phyloP scores from a whole-genome alignment of 2,888 invertebrate genomes.

The Thymelicus sylvestris region DNA sequence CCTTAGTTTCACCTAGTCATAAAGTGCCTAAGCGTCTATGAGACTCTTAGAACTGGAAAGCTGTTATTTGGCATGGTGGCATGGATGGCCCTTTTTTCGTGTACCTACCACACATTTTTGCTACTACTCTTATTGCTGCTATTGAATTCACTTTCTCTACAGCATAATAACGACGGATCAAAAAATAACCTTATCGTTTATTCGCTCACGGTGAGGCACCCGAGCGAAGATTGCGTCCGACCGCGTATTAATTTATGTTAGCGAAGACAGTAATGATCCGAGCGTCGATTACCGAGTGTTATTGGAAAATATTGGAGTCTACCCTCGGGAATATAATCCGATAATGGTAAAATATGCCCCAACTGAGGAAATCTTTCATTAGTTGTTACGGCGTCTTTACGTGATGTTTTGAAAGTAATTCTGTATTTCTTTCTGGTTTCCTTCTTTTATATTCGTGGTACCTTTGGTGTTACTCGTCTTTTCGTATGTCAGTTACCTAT shows the following conservation, averaged over 20 bases:
- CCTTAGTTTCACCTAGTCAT: too few relatives aligned
- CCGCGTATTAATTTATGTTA: constrained; percentile 79
- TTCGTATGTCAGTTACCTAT: too few relatives aligned
- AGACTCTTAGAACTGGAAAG: too few relatives aligned
- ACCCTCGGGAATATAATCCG: constrained; percentile 37
- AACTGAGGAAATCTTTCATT: constrained; percentile 32
- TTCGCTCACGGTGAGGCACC: not conserved
- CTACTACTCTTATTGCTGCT: too few relatives aligned
- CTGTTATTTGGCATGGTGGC: too few relatives aligned
- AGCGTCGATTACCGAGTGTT: constrained; percentile 71
- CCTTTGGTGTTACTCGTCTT: too few relatives aligned
- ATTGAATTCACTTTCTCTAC: too few relatives aligned
- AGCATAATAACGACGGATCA: too few relatives aligned
- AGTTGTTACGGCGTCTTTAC: constrained; percentile 10
- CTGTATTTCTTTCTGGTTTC: not conserved
- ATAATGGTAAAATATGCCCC: constrained; percentile 49
- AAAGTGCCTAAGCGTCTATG: too few relatives aligned
- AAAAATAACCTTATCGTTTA: not conserved
- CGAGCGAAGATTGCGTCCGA: constrained; percentile 19
- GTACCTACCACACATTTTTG: too few relatives aligned
- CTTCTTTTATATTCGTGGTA: too few relatives aligned
- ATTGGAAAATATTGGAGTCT: constrained; percentile 77
- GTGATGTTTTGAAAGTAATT: constrained; percentile 5
- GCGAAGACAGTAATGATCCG: constrained; percentile 76
- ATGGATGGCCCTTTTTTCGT: too few relatives aligned